Evolutionary conservation across 2,797 vertebrate genomes (phyloP).

Genomic region (Typhlichthys subterraneus): DNA sequence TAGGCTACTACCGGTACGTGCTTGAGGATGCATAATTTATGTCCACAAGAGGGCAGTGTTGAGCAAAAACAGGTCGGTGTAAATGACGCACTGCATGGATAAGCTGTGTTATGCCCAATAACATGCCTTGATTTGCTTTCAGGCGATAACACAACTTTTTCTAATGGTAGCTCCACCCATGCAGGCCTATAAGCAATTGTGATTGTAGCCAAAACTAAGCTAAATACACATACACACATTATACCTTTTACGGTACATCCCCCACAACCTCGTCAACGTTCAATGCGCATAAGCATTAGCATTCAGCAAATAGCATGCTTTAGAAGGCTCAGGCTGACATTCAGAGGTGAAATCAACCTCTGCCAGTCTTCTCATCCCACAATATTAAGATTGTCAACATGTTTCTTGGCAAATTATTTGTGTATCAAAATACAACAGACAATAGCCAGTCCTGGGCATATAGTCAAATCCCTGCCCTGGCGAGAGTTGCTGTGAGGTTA

Average conservation of each 20-base stretch:
- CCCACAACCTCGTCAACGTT: neutral
- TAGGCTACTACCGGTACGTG: neutral
- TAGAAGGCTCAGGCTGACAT: neutral
- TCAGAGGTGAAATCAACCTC: neutral
- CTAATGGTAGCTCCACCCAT: slow-evolving; percentile 10
- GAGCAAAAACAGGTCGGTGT: too few relatives aligned
- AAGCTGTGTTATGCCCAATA: too few relatives aligned
- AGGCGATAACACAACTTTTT: neutral
- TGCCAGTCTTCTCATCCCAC: neutral
- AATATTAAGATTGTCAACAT: neutral
- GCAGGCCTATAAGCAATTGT: neutral
- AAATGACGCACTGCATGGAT: too few relatives aligned
- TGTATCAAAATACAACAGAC: neutral
- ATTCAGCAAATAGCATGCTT: neutral
- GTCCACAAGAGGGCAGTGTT: too few relatives aligned
- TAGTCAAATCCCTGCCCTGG: neutral
- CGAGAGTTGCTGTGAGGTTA: neutral
- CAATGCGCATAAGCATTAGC: slow-evolving; percentile 17
- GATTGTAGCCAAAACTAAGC: too few relatives aligned
- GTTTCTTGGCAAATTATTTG: neutral
- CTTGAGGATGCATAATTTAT: neutral
- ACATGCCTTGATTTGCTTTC: too few relatives aligned
- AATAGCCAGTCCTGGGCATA: neutral
- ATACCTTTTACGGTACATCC: too few relatives aligned
- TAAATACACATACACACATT: slow-evolving; percentile 9